Evolutionary conservation across 2,113 vertebrate species (phyloP).

Genomic region (Pomatorhinus ruficollis): DNA sequence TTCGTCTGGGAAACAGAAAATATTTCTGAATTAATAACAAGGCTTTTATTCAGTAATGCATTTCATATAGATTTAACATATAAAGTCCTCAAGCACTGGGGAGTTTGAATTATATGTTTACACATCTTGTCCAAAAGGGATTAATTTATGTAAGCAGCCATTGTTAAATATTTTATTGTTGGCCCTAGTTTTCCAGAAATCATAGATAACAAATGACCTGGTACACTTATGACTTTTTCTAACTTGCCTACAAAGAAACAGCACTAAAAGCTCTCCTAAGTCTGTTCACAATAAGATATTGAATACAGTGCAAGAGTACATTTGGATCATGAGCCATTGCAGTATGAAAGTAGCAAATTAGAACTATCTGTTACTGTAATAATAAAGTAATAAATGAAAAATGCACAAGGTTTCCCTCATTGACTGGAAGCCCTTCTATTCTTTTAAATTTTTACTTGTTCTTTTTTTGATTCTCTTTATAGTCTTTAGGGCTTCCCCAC

Average conservation of each 20-base stretch:
- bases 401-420: neutral
- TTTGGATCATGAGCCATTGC: neutral
- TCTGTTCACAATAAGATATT: neutral
- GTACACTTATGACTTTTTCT: neutral
- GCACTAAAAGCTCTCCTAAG: neutral
- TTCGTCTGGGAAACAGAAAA: neutral
- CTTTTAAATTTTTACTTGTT: neutral
- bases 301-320: neutral
- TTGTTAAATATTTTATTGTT: neutral
- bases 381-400: neutral
- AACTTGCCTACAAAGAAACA: neutral
- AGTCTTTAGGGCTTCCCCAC: neutral
- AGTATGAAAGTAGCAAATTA: neutral
- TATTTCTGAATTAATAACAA: neutral
- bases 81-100: neutral
- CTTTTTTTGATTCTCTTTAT: neutral
- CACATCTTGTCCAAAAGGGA: neutral
- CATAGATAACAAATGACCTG: neutral
- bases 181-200: neutral
- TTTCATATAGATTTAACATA: neutral
- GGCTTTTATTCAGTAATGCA: neutral
- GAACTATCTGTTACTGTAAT: neutral
- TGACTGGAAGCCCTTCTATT: neutral
- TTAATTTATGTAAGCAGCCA: neutral
- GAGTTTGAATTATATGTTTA: neutral